phyloP scores from a whole-genome alignment of 92 coral and sea anemone species.

The Porites divaricata region DNA sequence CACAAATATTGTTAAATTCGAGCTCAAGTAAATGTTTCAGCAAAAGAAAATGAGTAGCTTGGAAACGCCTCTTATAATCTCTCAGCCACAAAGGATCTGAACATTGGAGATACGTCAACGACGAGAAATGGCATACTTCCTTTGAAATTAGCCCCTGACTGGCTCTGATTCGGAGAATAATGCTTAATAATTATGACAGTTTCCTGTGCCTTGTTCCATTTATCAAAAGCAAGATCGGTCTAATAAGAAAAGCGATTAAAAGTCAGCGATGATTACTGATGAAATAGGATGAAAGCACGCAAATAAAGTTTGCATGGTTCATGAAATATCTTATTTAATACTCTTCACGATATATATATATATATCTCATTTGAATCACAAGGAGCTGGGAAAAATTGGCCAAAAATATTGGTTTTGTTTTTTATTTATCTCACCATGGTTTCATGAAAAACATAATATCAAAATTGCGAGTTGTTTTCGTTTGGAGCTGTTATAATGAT shows the following conservation, averaged over 20 bases:
- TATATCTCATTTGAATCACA: slow-evolving; percentile 13
- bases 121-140: slow-evolving; percentile 1
- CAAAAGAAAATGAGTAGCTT: slow-evolving; percentile 5
- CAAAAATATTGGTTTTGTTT: slow-evolving; percentile 29
- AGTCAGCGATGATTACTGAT: slow-evolving; percentile 5
- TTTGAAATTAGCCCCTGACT: slow-evolving; percentile 8
- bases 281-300: not conserved
- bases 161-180: not conserved
- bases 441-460: not conserved
- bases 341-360: not conserved
- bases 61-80: slow-evolving; percentile 23
- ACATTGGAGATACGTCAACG: slow-evolving; percentile 1
- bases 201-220: not conserved
- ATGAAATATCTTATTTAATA: not conserved
- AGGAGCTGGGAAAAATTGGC: not conserved
- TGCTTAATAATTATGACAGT: slow-evolving; percentile 8
- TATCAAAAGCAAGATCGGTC: slow-evolving; percentile 1
- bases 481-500: not conserved
- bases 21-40: slow-evolving; percentile 19
- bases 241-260: not conserved
- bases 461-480: not conserved
- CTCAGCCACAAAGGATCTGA: not conserved
- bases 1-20: not conserved
- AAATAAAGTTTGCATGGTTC: slow-evolving; percentile 4
- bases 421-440: slow-evolving; percentile 21